Evolutionary conservation across 2,113 vertebrate species (phyloP), one percentile per base, ranked within the genome.

Genomic region (Opisthocomus hoazin): DNA sequence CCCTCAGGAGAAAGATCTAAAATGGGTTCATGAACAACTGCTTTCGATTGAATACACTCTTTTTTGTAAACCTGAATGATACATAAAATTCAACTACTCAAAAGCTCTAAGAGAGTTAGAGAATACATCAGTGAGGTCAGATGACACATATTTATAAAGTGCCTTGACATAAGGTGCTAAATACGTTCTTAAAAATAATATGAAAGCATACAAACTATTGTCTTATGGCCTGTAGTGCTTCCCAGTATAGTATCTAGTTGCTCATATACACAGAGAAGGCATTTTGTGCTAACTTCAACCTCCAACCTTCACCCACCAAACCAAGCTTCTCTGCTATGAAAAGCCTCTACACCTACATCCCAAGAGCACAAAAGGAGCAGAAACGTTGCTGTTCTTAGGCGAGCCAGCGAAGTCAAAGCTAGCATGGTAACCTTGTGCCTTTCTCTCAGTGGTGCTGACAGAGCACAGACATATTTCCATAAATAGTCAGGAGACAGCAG

Each of bases 401-500:
- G 43, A 73, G 19, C 34, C 1, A 76, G 5, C 43, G 8, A 36
- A 75, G 18, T 15, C 73, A 80, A 23, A 80, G 15, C 15, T 14
- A 60, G 9, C 37, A 12, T 1, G 16, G 11, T 12, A 76, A 58
- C 12, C 22, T 34, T 1, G 4, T 30, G 30, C 21, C 21, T 46
- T 34, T 5, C 34, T 76, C 45, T 66, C 58, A 23, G 7, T 51
- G 22, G 7, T 57, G 29, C 86, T 76, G 39, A 37, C 57, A 64
- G 11, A 75, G 21, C 24, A 46, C 3, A 17, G 10, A 26, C 17
- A 26, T 0, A 4, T 30, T 94, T 56, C 26, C 34, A 23, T 9
- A 58, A 57, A n/a, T 1, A 57, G 23, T 2, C 4, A 1, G 20
- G 12, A 56, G 4, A 41, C 45, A 87, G 37, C 0, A 36, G 12